phyloP scores from a whole-genome alignment of 2,113 vertebrate genomes.

The Petrocephalus zakoni region DNA sequence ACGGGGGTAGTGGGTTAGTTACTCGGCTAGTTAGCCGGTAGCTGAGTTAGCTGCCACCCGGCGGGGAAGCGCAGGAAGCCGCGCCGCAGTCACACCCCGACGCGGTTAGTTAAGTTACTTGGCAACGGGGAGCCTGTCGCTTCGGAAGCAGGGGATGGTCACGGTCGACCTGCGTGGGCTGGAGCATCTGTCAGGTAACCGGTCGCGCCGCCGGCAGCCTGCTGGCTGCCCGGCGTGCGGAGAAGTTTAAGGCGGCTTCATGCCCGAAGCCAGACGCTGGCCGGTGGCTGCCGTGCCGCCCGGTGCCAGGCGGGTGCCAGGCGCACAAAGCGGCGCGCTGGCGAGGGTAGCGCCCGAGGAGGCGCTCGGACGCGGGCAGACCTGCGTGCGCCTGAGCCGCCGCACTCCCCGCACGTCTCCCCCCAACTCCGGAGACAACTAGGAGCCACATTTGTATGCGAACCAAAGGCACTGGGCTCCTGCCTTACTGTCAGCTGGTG shows the following conservation, averaged over 20 bases:
- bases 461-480: not conserved
- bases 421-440: not conserved
- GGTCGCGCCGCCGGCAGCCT: not conserved
- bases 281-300: not conserved
- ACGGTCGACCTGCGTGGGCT: not conserved
- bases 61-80: conserved; percentile 10
- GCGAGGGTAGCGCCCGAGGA: not conserved
- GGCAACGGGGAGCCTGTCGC: not conserved
- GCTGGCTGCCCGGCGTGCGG: not conserved
- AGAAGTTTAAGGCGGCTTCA: not conserved
- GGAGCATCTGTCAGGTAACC: conserved; percentile 3
- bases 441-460: not conserved
- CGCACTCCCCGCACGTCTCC: not conserved
- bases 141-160: not conserved
- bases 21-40: conserved; percentile 33
- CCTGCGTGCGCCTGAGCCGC: not conserved
- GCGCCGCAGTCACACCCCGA: not conserved
- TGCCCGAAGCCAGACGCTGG: not conserved
- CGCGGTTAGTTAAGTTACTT: conserved; percentile 9
- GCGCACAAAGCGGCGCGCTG: not conserved
- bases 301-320: not conserved
- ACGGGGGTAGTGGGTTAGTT: conserved; percentile 30
- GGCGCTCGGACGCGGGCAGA: not conserved
- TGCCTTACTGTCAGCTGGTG: not conserved
- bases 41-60: conserved; percentile 35